These are phyloP conservation scores for Bhutanitis thaidina DNA, from an alignment of 2,888 invertebrate genomes.

Conservation along the genomic window DNA sequence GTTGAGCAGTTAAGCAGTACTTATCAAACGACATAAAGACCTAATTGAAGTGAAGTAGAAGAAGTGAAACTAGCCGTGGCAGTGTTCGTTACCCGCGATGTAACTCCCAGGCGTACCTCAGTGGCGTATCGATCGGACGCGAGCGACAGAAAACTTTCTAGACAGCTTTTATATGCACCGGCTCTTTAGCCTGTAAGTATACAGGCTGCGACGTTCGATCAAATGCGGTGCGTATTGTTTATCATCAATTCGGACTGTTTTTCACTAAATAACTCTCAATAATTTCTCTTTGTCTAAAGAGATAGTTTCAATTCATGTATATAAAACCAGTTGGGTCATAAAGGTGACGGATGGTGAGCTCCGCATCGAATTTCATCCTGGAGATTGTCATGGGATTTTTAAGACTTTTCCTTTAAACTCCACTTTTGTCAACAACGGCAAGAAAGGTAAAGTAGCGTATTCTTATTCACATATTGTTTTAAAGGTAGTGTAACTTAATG, in stretches of 20 bases:
- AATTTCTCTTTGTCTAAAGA: neutral
- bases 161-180: conserved; percentile 80
- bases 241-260: conserved; percentile 27
- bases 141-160: conserved; percentile 80
- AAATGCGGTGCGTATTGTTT: conserved; percentile 41
- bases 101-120: conserved; percentile 62
- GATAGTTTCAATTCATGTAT: neutral
- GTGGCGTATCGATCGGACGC: conserved; percentile 68
- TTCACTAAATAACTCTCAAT: conserved; percentile 20
- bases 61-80: conserved; percentile 60
- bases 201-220: conserved; percentile 42
- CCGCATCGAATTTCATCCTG: no score
- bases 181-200: conserved; percentile 67
- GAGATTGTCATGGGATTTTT: no score
- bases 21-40: conserved; percentile 69
- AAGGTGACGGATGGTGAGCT: no score
- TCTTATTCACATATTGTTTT: no score
- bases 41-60: no score
- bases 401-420: no score
- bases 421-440: no score
- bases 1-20: no score
- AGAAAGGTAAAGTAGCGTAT: no score
- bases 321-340: no score
- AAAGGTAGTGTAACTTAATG: no score
- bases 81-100: conserved; percentile 56